These are phyloP conservation scores for Eutolmus rufibarbis DNA, from an alignment of 2,888 invertebrate species.

Conservation along the genomic window DNA sequence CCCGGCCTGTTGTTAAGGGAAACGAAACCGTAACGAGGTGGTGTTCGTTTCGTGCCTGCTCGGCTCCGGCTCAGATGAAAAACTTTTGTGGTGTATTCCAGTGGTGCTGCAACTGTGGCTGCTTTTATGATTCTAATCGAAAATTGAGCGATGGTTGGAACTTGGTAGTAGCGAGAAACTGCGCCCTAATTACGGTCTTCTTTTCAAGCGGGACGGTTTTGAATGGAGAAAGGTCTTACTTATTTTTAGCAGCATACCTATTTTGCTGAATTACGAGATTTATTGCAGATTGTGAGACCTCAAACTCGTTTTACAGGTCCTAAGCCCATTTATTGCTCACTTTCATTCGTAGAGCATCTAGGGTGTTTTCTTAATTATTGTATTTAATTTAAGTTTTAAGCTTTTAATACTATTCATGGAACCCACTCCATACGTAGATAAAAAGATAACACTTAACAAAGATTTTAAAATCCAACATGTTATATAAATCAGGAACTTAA, in stretches of 20 bases:
- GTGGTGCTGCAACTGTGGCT: not conserved
- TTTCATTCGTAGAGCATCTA: too few species aligned
- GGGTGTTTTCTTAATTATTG: not conserved
- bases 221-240: not conserved
- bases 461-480: not conserved
- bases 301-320: not conserved
- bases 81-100: not conserved
- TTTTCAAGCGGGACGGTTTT: not conserved
- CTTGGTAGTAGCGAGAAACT: not conserved
- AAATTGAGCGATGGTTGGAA: not conserved
- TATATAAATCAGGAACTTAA: not conserved
- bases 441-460: not conserved
- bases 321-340: not conserved
- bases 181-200: not conserved
- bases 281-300: not conserved
- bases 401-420: too few species aligned
- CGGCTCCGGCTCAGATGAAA: not conserved
- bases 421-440: too few species aligned
- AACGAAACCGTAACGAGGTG: not conserved
- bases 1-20: not conserved
- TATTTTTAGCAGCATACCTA: not conserved
- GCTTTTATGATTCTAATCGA: not conserved
- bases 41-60: not conserved
- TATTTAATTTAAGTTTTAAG: too few species aligned
- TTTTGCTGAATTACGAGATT: not conserved